A percentile compares a stretch with the other conserved stretches of the same genome.
Evolutionary conservation across 2,113 vertebrate species (phyloP).

Genomic region (Nerophis lumbriciformis): DNA sequence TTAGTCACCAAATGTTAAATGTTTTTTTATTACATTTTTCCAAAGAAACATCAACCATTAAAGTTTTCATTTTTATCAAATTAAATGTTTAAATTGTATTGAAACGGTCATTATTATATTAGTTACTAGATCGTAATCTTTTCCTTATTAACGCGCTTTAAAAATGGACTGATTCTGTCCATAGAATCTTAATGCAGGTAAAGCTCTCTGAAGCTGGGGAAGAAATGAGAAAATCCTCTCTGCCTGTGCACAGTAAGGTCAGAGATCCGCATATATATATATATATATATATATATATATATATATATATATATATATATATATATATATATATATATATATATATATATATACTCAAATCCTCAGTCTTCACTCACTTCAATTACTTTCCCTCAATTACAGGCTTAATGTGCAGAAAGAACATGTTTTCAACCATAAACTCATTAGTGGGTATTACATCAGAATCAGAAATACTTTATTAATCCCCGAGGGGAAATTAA

Average conservation of each 20-base stretch:
- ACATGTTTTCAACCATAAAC: constrained; percentile 44
- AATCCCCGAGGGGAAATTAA: no score
- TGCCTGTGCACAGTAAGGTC: constrained; percentile 7
- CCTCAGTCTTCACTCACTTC: constrained; percentile 12
- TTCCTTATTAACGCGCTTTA: constrained; percentile 7
- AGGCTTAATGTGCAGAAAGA: constrained; percentile 61
- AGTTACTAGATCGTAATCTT: constrained; percentile 49
- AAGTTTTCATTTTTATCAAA: background rate
- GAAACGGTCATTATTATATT: constrained; percentile 34
- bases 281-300: constrained; percentile 5
- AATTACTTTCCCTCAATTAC: constrained; percentile 57
- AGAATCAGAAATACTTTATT: no score
- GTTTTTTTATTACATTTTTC: no score
- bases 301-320: constrained; percentile 10
- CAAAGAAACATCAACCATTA: background rate
- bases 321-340: constrained; percentile 12
- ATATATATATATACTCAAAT: constrained; percentile 29
- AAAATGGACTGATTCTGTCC: constrained; percentile 44
- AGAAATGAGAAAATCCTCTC: constrained; percentile 46
- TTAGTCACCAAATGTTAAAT: no score
- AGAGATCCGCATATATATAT: constrained; percentile 24
- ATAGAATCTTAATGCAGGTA: constrained; percentile 57
- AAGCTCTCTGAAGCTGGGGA: constrained; percentile 41
- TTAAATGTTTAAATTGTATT: constrained; percentile 11
- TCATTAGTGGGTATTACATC: constrained; percentile 63